Evolutionary conservation across 2,797 vertebrate genomes (phyloP), one percentile per base, ranked within the genome.

Genomic region (Lepidocolaptes lacrymiger): DNA sequence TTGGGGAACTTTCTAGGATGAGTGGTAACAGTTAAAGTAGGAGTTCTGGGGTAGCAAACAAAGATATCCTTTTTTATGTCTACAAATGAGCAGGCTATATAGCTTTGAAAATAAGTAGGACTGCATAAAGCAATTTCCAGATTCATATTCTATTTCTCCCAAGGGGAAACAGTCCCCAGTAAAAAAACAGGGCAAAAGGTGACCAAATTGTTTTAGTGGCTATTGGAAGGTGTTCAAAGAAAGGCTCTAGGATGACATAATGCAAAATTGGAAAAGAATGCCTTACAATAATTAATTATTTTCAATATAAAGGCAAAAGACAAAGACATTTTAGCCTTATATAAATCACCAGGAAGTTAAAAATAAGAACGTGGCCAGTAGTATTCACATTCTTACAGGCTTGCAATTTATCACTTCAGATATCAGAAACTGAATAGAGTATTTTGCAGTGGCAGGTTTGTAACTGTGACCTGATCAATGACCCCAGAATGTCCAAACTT

Each of bases 331-430:
- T 88, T 77, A 93, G 17, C 58, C 32, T 58, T 26, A 55, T 62
- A 19, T 76, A 67, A 94, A 67, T 81, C 44, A 91, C 62, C 48
- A 14, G 21, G 68, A 93, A 90, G 88, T 62, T 37, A 52, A 62
- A 75, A 55, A 78, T 82, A 6, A 55, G 32, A 59, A 90, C 26
- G 64, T 27, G 55, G 17, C 13, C 68, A 78, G 61, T 24, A 92
- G 27, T 14, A 80, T 55, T 82, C 36, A 34, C 54, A 37, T 55
- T 88, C 49, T 49, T 72, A 92, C 34, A 71, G 17, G 28, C 73
- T 79, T 92, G 20, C 14, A 56, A 80, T 82, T 77, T 77, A 61
- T 93, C 74, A 59, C n/a, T 89, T 92, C 46, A 72, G 27, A 34
- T 76, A 91, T 36, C 22, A 63, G 71, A 94, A 96, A 88, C 27